Evolutionary conservation across 2,113 vertebrate genomes (phyloP), one percentile per base, ranked within the genome.

Genomic region (Sceloporus tristichus): DNA sequence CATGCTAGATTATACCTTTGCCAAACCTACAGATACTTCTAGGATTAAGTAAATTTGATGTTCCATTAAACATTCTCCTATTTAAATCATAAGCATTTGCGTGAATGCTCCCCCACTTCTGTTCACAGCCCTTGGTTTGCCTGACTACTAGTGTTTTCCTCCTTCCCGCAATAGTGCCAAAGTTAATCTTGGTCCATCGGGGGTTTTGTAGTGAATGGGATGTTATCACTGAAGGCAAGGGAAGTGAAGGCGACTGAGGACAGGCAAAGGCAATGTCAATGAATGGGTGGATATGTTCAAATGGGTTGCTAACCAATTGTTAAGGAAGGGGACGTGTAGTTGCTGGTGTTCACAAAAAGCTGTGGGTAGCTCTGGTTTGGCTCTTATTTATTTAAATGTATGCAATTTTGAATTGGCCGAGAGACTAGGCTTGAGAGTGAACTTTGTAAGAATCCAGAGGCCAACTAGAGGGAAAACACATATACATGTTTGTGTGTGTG

Each of bases 351-450:
- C 13, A n/a, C 78, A 82, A 48, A 76, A 82, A 75, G n/a, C 23
- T 54, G 25, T 40, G 23, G 40, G 21, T 70, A 14, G 70, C n/a
- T 82, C 75, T 75, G 54, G 27, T 79, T 87, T 16, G 56, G 27
- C 40, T 82, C 34, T 82, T 53, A 87, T 87, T 66, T 75, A 82
- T 87, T 87, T 82, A 65, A 76, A 82, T 76, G 25, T 82, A 65
- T 82, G 86, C 86, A 75, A 75, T 87, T 75, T 87, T 42, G 82
- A 75, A 38, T 53, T 87, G 79, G 79, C 70, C 48, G 48, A 13
- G 18, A 48, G 18, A 9, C 54, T 9, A 29, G 54, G 73, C 18
- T 34, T 25, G 79, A 76, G 80, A 82, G 34, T 29, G 56, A 81
- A 29, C 38, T 75, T 76, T 53, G 18, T 34, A 65, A 34, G 54